Evolutionary conservation across 2,797 vertebrate species (phyloP), one percentile per base, ranked within the genome.

Genomic region (Remorina albescens): DNA sequence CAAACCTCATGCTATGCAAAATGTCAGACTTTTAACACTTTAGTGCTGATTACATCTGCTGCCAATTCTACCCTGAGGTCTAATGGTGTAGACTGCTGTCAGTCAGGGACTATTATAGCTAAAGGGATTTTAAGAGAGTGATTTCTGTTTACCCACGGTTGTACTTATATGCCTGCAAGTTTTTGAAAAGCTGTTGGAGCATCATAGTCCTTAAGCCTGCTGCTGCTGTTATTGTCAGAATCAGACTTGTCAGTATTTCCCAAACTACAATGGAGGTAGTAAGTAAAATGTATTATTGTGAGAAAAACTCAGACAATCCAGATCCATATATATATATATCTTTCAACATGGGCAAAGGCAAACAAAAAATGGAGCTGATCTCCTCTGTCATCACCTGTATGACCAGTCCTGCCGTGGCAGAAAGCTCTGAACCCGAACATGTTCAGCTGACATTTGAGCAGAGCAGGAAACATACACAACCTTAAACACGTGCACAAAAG

Each of bases 401-500:
- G 23, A 11, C 46, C 4, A 49, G 5, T 5, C 5, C 23, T 49
- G 21, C 13, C 13, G n/a, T 23, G 11, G n/a, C 9, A 11, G n/a
- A 23, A 47, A 47, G 21, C 44, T 12, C 39, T 49, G 46, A 25
- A 6, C 21, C n/a, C 25, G 2, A 25, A 25, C 16, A 6, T 18
- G 16, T 18, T 42, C 16, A 42, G 42, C 42, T 44, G 42, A 21
- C 3, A 10, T n/a, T 37, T 11, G 10, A 67, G 15, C 9, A 11
- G 30, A 59, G 60, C 12, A 12, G 46, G 36, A 30, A 49, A 49
- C 49, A 63, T n/a, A 47, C 47, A 28, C 61, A 32, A 34, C 44
- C 42, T 26, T 23, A 51, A 21, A 51, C 56, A 68, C 42, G 71
- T n/a, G 11, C 10, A 53, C 50, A 62, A 26, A 41, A 65, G 44